These are phyloP conservation scores for Pediacus dermestoides DNA, from an alignment of 2,888 invertebrate genomes.

Conservation along the genomic window DNA sequence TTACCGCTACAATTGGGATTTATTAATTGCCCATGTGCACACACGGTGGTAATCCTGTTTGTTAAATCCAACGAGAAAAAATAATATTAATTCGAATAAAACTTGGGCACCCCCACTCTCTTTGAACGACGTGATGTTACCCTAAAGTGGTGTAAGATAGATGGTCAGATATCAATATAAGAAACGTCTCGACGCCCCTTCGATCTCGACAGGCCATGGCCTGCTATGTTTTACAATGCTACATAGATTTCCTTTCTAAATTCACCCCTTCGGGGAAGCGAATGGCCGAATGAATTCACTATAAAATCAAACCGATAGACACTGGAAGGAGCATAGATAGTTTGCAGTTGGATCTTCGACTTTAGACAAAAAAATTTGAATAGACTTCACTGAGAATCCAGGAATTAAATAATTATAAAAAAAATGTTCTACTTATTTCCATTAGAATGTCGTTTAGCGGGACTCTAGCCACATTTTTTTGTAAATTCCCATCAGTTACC, in stretches of 20 bases:
- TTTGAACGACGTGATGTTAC: constrained; percentile 6
- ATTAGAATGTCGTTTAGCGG: too few relatives aligned
- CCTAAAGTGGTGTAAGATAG: constrained; percentile 19
- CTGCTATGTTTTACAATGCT: constrained; percentile 29
- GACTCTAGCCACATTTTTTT: too few relatives aligned
- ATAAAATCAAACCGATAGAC: constrained; percentile 12
- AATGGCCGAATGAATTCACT: constrained; percentile 9
- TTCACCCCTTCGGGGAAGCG: constrained; percentile 13
- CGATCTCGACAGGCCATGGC: constrained; percentile 21
- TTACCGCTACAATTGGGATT: constrained; percentile 21
- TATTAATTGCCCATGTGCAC: constrained; percentile 24
- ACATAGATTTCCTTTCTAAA: constrained; percentile 13
- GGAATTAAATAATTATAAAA: too few relatives aligned
- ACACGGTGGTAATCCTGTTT: too few relatives aligned
- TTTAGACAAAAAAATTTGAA: too few relatives aligned
- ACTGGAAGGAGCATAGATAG: constrained; percentile 2
- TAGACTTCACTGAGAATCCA: too few relatives aligned
- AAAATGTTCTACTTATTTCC: too few relatives aligned
- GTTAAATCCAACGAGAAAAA: too few relatives aligned
- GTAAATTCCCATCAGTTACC: too few relatives aligned
- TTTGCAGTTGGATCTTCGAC: too few relatives aligned
- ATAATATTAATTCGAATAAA: too few relatives aligned
- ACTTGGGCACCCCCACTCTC: too few relatives aligned
- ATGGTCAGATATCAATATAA: constrained; percentile 31
- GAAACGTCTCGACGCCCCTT: constrained; percentile 25